A percentile compares a stretch with the other conserved stretches of the same genome.
These are phyloP conservation scores for Xiphophorus couchianus DNA, from an alignment of 2,113 vertebrate genomes.

Conservation along the genomic window DNA sequence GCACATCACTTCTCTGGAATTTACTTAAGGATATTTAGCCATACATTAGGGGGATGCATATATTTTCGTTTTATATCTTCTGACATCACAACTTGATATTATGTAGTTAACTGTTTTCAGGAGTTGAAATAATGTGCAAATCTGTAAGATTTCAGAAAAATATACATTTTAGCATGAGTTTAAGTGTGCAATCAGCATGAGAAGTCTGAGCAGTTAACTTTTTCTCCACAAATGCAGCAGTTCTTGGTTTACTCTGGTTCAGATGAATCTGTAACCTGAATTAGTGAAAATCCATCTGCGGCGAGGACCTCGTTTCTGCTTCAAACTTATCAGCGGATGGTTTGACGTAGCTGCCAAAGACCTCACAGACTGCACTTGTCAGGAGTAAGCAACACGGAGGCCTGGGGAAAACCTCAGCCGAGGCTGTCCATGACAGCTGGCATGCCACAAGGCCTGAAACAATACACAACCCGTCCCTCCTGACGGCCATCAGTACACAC, in stretches of 20 bases:
- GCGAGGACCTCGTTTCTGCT: slow-evolving; percentile 34
- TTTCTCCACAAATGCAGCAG: not conserved
- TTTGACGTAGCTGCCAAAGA: slow-evolving; percentile 56
- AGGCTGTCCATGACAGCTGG: slow-evolving; percentile 71
- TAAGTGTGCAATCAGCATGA: too few relatives aligned
- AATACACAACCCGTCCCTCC: slow-evolving; percentile 68
- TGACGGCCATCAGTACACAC: slow-evolving; percentile 60
- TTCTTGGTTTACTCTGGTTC: not conserved
- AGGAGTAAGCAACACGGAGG: slow-evolving; percentile 36
- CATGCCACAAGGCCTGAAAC: slow-evolving; percentile 65
- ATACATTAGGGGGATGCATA: not conserved
- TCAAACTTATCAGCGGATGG: slow-evolving; percentile 58
- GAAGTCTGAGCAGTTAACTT: not conserved
- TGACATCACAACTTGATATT: not conserved
- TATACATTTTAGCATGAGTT: too few relatives aligned
- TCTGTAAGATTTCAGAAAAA: too few relatives aligned
- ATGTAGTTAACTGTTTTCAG: not conserved
- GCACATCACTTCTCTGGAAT: too few relatives aligned
- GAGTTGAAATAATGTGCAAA: not conserved
- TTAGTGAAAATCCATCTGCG: slow-evolving; percentile 22
- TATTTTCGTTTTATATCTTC: not conserved
- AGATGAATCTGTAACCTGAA: slow-evolving; percentile 25
- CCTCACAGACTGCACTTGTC: slow-evolving; percentile 61
- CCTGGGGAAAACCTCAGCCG: slow-evolving; percentile 47
- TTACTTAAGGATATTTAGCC: not conserved